Evolutionary conservation across 2,888 invertebrate genomes (phyloP).

Genomic region (Ophion costatus): DNA sequence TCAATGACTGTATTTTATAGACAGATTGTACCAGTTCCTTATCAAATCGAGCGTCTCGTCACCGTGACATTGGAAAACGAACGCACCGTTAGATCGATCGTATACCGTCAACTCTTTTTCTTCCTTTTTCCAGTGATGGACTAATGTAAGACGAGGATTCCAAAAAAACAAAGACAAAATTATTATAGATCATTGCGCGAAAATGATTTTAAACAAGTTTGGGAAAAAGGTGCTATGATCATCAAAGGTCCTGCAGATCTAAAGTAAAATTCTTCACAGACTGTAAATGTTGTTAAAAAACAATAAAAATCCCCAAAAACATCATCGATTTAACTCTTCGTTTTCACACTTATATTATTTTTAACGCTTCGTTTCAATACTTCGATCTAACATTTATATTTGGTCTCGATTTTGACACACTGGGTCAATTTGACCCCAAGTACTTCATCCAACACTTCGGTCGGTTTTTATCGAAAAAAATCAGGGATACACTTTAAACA

Average conservation of each 20-base stretch:
- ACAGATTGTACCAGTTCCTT: not conserved
- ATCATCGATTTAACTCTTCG: too few species aligned
- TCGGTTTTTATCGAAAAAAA: too few species aligned
- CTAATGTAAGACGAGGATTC: not conserved
- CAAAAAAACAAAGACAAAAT: not conserved
- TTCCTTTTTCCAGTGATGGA: not conserved
- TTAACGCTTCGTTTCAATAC: too few species aligned
- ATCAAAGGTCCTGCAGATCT: not conserved
- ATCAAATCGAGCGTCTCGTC: not conserved
- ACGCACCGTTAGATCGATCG: not conserved
- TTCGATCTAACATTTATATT: too few species aligned
- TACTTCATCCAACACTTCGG: too few species aligned
- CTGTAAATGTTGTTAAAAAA: too few species aligned
- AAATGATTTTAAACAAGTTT: not conserved
- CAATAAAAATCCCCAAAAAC: too few species aligned
- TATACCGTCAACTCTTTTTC: not conserved
- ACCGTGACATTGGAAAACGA: not conserved
- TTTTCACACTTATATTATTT: too few species aligned
- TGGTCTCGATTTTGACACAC: too few species aligned
- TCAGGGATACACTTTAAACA: too few species aligned
- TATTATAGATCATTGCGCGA: not conserved
- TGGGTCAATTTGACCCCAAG: too few species aligned
- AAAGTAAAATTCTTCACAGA: too few species aligned
- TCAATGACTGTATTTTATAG: slow-evolving; percentile 22
- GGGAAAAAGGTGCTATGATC: not conserved